Evolutionary conservation across 2,113 vertebrate genomes (phyloP).

Genomic region (Capreolus pygargus): DNA sequence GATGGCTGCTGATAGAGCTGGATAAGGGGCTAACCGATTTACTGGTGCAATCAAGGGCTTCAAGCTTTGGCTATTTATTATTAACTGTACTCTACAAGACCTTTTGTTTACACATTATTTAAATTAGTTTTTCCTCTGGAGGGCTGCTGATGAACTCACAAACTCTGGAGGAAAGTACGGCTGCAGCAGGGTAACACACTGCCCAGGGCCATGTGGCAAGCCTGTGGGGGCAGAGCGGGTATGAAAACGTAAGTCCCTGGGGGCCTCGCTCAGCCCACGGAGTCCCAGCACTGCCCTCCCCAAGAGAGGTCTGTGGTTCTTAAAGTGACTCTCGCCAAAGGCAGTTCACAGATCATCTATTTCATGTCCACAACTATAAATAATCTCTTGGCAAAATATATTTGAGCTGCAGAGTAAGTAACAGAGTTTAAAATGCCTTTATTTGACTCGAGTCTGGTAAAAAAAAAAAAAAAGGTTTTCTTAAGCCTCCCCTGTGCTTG

Average conservation of each 20-base stretch:
- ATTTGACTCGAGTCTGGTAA: slow-evolving; percentile 36
- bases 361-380: slow-evolving; percentile 28
- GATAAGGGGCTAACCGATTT: not conserved
- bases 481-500: not conserved
- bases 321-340: not conserved
- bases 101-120: slow-evolving; percentile 60
- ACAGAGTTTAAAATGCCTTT: slow-evolving; percentile 42
- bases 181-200: not conserved
- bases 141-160: slow-evolving; percentile 42
- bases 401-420: slow-evolving; percentile 41
- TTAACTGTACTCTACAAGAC: slow-evolving; percentile 21
- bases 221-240: not conserved
- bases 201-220: not conserved
- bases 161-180: not conserved
- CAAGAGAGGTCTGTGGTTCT: not conserved
- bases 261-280: not conserved
- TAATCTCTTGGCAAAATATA: slow-evolving; percentile 49
- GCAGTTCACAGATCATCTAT: slow-evolving; percentile 30
- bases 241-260: not conserved
- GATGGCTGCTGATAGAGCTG: not conserved
- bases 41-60: not conserved
- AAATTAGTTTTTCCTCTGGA: slow-evolving; percentile 55
- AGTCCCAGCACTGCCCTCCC: not conserved
- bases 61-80: slow-evolving; percentile 33
- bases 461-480: not conserved